A percentile compares a stretch with the other conserved stretches of the same genome.
Conservation (phyloP, 2,797 vertebrate genomes). For the Mormyrus proboscirostris region DNA sequence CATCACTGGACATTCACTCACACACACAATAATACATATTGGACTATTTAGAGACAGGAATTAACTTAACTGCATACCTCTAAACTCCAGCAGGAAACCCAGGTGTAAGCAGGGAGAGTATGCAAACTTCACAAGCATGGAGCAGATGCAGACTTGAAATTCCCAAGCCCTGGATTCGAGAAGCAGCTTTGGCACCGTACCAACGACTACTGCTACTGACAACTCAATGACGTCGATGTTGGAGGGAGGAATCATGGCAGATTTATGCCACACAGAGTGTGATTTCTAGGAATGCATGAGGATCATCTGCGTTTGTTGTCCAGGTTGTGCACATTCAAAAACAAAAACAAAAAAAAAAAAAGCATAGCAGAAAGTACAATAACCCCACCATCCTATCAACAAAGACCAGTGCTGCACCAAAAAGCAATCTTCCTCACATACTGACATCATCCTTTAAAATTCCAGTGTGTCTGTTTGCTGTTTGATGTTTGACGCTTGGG, state of each 20-base stretch:
- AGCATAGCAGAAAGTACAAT: neutral
- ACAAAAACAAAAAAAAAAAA: neutral
- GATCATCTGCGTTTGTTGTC: neutral
- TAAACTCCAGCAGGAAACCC: neutral
- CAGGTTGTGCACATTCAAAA: neutral
- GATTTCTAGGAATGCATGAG: neutral
- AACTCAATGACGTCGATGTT: neutral
- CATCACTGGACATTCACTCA: neutral
- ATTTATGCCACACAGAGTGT: neutral
- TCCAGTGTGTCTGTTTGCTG: neutral
- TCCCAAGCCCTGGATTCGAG: neutral
- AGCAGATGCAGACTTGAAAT: neutral
- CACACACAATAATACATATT: neutral
- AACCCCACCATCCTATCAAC: neutral
- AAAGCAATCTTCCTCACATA: neutral
- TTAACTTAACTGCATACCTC: neutral
- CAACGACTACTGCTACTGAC: neutral
- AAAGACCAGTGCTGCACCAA: neutral
- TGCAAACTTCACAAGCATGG: neutral
- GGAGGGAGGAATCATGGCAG: neutral
- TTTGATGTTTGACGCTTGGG: neutral
- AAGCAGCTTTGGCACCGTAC: neutral
- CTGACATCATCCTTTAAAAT: neutral
- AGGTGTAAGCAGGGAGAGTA: neutral
- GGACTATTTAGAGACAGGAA: neutral